Percentiles rank a stretch among this genome's conserved stretches.
These are phyloP conservation scores for Tautogolabrus adspersus DNA, from an alignment of 2,113 vertebrate genomes.

Conservation along the genomic window DNA sequence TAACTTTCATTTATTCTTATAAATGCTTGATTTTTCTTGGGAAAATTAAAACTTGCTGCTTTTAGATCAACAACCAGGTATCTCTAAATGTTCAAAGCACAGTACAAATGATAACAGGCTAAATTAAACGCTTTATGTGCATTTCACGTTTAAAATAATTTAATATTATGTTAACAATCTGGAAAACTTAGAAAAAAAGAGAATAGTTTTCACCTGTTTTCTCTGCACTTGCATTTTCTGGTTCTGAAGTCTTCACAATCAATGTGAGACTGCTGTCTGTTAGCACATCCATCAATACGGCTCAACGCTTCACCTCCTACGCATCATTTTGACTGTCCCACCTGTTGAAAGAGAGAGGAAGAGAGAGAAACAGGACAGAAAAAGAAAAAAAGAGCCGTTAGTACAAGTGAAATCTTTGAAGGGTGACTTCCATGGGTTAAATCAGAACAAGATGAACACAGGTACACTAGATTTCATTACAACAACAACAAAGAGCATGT, in stretches of 20 bases:
- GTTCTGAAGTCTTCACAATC: constrained; percentile 90
- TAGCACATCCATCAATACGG: constrained; percentile 98
- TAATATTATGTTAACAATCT: background rate
- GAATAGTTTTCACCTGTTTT: constrained; percentile 82
- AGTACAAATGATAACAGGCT: background rate
- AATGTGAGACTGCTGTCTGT: constrained; percentile 92
- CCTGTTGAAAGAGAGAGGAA: constrained; percentile 82
- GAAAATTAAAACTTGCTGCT: constrained; percentile 8
- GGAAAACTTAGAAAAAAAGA: background rate
- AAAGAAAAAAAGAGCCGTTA: constrained; percentile 39
- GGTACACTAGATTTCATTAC: constrained; percentile 38
- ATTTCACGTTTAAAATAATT: background rate
- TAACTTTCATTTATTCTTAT: constrained; percentile 49
- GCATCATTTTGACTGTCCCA: constrained; percentile 88
- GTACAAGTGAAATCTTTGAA: constrained; percentile 13
- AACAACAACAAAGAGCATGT: constrained; percentile 19
- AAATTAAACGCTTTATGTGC: background rate
- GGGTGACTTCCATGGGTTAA: background rate
- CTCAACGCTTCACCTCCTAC: constrained; percentile 89
- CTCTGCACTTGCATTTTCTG: constrained; percentile 90
- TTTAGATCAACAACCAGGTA: constrained; percentile 23
- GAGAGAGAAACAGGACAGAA: constrained; percentile 21
- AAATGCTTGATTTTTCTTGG: constrained; percentile 34
- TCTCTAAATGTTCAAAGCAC: constrained; percentile 11
- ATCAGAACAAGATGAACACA: constrained; percentile 16